Evolutionary conservation across 2,888 invertebrate genomes (phyloP).

Genomic region (Ceramica pisi): DNA sequence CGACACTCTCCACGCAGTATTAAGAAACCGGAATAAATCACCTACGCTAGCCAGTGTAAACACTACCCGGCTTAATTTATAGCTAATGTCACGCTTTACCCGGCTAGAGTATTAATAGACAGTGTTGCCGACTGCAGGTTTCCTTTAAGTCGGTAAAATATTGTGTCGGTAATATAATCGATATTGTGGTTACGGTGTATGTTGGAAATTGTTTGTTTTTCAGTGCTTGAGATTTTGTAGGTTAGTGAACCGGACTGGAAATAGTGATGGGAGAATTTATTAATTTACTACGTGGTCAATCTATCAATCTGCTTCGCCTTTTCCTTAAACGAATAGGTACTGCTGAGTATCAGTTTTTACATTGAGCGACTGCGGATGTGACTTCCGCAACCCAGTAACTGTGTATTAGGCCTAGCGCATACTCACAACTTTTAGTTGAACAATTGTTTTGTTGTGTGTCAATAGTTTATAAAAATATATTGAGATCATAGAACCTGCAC

Average conservation of each 20-base stretch:
- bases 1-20: constrained; percentile 38
- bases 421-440: too few relatives aligned
- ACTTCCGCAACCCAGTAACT: too few relatives aligned
- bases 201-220: neutral
- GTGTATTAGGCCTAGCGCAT: too few relatives aligned
- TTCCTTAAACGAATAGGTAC: too few relatives aligned
- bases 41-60: constrained; percentile 56
- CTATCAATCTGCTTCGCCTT: too few relatives aligned
- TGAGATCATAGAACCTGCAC: too few relatives aligned
- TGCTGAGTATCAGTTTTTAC: too few relatives aligned
- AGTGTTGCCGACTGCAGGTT: constrained; percentile 27
- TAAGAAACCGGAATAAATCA: constrained; percentile 63
- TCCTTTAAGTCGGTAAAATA: constrained; percentile 23
- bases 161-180: neutral
- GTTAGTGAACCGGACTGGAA: constrained; percentile 9
- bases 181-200: neutral
- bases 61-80: constrained; percentile 59
- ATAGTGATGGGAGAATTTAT: neutral
- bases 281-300: neutral
- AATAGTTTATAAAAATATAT: too few relatives aligned
- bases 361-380: too few relatives aligned
- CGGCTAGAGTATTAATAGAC: constrained; percentile 53
- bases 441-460: too few relatives aligned
- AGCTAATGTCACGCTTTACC: constrained; percentile 42
- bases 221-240: neutral